Conservation (phyloP, 1,140 invertebrate species). For the Drosophila athabasca region DNA sequence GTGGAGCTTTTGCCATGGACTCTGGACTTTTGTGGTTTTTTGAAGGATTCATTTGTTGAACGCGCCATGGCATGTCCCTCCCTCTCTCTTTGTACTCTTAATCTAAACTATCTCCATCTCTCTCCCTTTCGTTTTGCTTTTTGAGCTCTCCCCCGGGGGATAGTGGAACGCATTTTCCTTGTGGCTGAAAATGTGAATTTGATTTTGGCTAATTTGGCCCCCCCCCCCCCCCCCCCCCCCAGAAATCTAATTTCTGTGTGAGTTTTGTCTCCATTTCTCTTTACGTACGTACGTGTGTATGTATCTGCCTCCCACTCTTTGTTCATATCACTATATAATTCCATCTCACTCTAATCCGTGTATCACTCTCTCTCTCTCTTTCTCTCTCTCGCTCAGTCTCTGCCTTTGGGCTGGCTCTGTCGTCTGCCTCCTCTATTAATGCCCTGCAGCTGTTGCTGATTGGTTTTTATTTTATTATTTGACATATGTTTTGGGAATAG, state of each 20-base stretch:
- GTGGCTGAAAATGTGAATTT: constrained; percentile 45
- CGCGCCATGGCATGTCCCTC: neutral
- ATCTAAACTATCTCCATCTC: neutral
- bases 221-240: neutral
- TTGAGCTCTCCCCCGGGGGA: constrained; percentile 5
- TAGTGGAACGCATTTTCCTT: constrained; percentile 48
- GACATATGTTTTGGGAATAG: constrained; percentile 73
- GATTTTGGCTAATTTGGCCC: constrained; percentile 58
- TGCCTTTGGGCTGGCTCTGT: no score
- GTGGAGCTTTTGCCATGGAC: neutral
- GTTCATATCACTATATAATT: neutral
- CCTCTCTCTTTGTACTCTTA: neutral
- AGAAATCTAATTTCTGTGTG: constrained; percentile 50
- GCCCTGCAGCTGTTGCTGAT: constrained; percentile 68
- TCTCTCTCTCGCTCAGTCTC: neutral
- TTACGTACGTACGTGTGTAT: no score
- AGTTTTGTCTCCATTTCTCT: constrained; percentile 25
- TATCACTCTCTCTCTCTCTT: neutral
- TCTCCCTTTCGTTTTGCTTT: constrained; percentile 1
- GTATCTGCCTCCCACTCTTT: neutral
- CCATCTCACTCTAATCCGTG: neutral
- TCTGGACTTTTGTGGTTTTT: constrained; percentile 5
- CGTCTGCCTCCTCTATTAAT: constrained; percentile 42
- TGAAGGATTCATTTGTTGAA: constrained; percentile 30
- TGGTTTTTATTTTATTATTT: constrained; percentile 74